Conservation (phyloP, 2,113 vertebrate genomes). For the Onychostoma macrolepis region DNA sequence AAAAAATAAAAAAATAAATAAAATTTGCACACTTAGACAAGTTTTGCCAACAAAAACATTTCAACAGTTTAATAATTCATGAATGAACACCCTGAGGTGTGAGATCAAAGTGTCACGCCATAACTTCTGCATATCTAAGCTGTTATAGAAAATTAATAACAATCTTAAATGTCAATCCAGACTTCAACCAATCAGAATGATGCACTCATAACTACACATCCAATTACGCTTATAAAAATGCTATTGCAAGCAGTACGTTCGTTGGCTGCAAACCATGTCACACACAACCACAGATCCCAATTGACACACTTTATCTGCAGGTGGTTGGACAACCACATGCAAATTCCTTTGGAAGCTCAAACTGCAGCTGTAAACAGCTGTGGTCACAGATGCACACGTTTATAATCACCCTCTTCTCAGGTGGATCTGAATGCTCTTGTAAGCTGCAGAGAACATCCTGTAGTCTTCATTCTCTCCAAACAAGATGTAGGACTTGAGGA, state of each 20-base stretch:
- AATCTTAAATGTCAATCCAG: background rate
- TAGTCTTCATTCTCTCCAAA: constrained; percentile 96
- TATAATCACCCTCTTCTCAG: constrained; percentile 87
- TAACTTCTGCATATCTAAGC: background rate
- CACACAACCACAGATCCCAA: background rate
- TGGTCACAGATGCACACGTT: constrained; percentile 1
- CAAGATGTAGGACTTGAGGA: constrained; percentile 96
- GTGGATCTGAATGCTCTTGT: constrained; percentile 92
- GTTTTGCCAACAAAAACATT: background rate
- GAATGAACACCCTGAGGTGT: background rate
- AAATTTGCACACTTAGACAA: background rate
- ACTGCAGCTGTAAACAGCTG: background rate
- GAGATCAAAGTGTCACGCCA: background rate
- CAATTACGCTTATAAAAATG: background rate
- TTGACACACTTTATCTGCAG: constrained; percentile 19
- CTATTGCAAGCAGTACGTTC: background rate
- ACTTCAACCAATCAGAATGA: background rate
- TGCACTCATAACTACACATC: background rate
- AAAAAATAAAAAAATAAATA: background rate
- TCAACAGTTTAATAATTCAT: background rate
- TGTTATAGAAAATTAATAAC: background rate
- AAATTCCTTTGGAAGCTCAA: background rate
- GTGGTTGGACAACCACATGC: constrained; percentile 5
- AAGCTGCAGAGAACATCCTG: constrained; percentile 91
- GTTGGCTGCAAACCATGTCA: constrained; percentile 8